Evolutionary conservation across 2,797 vertebrate species (phyloP).

Genomic region (Notamacropus eugenii): DNA sequence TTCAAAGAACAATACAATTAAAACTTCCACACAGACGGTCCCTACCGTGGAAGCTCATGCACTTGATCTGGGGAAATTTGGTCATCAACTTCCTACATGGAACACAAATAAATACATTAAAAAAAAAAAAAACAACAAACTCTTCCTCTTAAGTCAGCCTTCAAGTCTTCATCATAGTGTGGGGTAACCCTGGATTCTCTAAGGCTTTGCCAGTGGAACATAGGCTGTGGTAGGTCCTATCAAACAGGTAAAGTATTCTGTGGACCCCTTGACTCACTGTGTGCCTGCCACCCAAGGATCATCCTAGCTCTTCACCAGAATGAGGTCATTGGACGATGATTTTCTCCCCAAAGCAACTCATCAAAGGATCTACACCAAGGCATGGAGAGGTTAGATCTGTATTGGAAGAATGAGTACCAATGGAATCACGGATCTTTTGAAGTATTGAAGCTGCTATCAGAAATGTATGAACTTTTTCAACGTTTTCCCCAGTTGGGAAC

Average conservation of each 20-base stretch:
- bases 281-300: not conserved
- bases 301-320: not conserved
- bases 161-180: not conserved
- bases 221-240: not conserved
- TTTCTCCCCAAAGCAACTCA: not conserved
- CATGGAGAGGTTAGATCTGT: not conserved
- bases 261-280: not conserved
- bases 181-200: not conserved
- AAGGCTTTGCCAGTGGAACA: not conserved
- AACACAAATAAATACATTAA: not conserved
- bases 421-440: not conserved
- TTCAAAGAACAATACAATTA: not conserved
- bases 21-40: not conserved
- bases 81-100: not conserved
- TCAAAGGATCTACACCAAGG: not conserved
- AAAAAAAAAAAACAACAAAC: not conserved
- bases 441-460: not conserved
- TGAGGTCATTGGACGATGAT: not conserved
- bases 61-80: not conserved
- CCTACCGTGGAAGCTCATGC: not conserved
- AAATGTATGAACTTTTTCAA: not conserved
- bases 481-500: not conserved
- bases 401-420: not conserved
- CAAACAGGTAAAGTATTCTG: not conserved
- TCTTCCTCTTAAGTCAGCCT: not conserved